These are phyloP conservation scores for Danionella cerebrum DNA, from an alignment of 2,113 vertebrate genomes.

Conservation along the genomic window DNA sequence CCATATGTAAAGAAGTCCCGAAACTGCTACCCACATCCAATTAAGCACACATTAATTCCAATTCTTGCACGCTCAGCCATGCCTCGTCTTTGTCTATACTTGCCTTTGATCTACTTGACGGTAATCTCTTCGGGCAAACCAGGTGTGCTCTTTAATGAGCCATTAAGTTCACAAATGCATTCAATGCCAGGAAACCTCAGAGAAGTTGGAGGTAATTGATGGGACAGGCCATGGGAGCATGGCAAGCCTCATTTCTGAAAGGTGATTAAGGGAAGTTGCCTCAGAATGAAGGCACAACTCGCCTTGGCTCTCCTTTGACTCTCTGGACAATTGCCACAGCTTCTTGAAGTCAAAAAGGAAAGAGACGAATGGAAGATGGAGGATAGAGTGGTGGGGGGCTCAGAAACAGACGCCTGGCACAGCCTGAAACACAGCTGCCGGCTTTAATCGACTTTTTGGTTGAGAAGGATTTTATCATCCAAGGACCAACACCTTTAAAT, in stretches of 20 bases:
- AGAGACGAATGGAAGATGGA: constrained; percentile 19
- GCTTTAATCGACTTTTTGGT: constrained; percentile 69
- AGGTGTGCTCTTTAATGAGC: constrained; percentile 48
- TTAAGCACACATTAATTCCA: background rate
- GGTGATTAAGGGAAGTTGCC: constrained; percentile 49
- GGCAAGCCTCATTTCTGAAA: constrained; percentile 39
- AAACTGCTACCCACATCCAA: background rate
- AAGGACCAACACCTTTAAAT: constrained; percentile 62
- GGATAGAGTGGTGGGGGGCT: constrained; percentile 14
- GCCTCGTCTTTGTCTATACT: constrained; percentile 13
- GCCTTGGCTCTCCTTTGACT: constrained; percentile 25
- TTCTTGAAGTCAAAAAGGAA: constrained; percentile 49
- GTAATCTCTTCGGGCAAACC: constrained; percentile 41
- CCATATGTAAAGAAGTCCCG: background rate
- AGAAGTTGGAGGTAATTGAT: constrained; percentile 46
- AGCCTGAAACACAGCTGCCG: constrained; percentile 67
- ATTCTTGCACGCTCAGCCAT: constrained; percentile 1
- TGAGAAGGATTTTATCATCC: constrained; percentile 61
- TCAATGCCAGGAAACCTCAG: constrained; percentile 34
- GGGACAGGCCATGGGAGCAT: constrained; percentile 27
- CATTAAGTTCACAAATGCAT: constrained; percentile 49
- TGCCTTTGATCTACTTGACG: constrained; percentile 29
- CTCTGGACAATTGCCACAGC: constrained; percentile 47
- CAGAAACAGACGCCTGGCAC: constrained; percentile 53
- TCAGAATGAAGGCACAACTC: constrained; percentile 33